Evolutionary conservation across 2,113 vertebrate species (phyloP).

Genomic region (Rhabdornis inornatus): DNA sequence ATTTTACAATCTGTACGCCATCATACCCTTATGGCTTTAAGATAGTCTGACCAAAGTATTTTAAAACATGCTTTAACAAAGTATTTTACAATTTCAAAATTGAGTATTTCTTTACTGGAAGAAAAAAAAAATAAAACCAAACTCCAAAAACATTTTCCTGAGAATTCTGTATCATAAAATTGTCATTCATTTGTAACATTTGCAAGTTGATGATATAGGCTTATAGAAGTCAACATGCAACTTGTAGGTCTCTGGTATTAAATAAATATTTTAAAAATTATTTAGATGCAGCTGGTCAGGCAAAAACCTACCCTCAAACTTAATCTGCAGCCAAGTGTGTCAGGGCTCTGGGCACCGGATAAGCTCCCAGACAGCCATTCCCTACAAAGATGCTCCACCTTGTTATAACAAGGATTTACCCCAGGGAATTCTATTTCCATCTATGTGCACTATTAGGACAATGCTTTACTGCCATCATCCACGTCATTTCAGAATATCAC

Average conservation of each 20-base stretch:
- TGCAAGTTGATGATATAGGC: constrained; percentile 58
- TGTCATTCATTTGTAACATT: constrained; percentile 29
- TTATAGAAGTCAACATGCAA: constrained; percentile 46
- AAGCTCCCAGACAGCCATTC: background rate
- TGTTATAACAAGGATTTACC: background rate
- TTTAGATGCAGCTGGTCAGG: constrained; percentile 45
- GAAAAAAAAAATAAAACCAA: background rate
- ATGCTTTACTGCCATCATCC: background rate
- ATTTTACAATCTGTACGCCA: constrained; percentile 75
- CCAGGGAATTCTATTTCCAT: background rate
- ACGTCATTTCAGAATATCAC: background rate
- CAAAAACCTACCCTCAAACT: constrained; percentile 15
- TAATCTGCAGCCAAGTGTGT: background rate
- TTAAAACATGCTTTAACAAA: constrained; percentile 77
- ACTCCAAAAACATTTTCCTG: constrained; percentile 73
- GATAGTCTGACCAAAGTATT: constrained; percentile 65
- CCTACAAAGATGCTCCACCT: background rate
- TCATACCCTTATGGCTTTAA: constrained; percentile 68
- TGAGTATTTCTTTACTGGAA: constrained; percentile 53
- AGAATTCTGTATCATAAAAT: constrained; percentile 69
- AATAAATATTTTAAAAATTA: constrained; percentile 36
- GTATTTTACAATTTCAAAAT: constrained; percentile 77
- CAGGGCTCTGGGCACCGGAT: background rate
- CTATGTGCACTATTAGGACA: background rate
- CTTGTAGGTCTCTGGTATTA: constrained; percentile 44